Evolutionary conservation across 1,140 invertebrate genomes (phyloP).

Genomic region (Macrosteles quadrilineatus): DNA sequence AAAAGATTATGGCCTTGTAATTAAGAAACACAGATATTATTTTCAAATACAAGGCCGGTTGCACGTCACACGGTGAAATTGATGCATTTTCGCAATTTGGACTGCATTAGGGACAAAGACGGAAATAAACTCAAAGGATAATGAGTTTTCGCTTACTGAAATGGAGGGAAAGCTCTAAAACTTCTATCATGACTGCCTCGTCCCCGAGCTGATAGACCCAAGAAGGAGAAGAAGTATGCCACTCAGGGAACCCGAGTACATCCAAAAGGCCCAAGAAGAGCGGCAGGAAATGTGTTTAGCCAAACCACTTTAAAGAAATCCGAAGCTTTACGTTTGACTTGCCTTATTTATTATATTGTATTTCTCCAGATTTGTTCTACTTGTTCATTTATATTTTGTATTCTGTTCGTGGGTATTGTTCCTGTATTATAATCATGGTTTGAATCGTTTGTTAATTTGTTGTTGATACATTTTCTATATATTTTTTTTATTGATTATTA

Average conservation of each 20-base stretch:
- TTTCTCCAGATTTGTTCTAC: too few species aligned
- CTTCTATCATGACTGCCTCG: slow-evolving; percentile 45
- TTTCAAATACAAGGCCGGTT: slow-evolving; percentile 33
- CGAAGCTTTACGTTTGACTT: too few species aligned
- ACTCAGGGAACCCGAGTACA: slow-evolving; percentile 41
- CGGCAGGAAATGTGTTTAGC: too few species aligned
- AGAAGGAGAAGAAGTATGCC: slow-evolving; percentile 40
- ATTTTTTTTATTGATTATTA: too few species aligned
- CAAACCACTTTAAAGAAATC: too few species aligned
- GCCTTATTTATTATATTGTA: too few species aligned
- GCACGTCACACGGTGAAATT: slow-evolving; percentile 33
- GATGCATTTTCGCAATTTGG: slow-evolving; percentile 36
- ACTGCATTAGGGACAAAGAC: slow-evolving; percentile 34
- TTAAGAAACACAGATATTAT: neutral
- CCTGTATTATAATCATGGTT: too few species aligned
- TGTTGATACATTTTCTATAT: too few species aligned
- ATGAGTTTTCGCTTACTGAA: slow-evolving; percentile 39
- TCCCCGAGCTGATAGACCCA: slow-evolving; percentile 48
- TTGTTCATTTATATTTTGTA: too few species aligned
- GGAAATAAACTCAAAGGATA: slow-evolving; percentile 35
- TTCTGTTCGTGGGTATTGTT: too few species aligned
- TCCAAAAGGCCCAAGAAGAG: slow-evolving; percentile 6
- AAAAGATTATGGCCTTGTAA: too few species aligned
- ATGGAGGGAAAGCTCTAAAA: slow-evolving; percentile 36
- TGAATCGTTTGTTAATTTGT: too few species aligned